Conservation (phyloP, 2,888 invertebrate genomes). For the Leucoma salicis region DNA sequence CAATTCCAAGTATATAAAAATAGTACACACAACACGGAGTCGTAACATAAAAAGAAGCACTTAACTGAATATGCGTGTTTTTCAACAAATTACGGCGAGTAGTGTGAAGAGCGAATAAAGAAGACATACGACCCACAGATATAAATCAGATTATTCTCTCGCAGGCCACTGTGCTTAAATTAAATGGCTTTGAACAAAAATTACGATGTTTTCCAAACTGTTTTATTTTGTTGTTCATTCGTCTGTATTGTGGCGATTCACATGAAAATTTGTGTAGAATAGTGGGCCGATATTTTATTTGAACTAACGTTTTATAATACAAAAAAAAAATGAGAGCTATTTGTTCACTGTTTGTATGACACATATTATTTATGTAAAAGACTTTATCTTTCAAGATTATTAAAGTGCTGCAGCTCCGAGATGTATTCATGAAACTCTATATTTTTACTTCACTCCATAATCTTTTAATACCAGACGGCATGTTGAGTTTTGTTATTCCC, state of each 20-base stretch:
- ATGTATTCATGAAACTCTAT: slow-evolving; percentile 1
- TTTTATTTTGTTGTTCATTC: slow-evolving; percentile 42
- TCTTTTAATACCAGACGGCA: slow-evolving; percentile 5
- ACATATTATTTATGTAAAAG: slow-evolving; percentile 2
- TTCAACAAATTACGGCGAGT: slow-evolving; percentile 55
- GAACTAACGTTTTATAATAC: not conserved
- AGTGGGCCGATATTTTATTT: not conserved
- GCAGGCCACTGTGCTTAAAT: slow-evolving; percentile 54
- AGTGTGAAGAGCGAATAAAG: slow-evolving; percentile 50
- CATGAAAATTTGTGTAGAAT: not conserved
- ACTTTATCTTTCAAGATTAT: slow-evolving; percentile 1
- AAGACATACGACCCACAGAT: slow-evolving; percentile 55
- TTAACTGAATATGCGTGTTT: slow-evolving; percentile 53
- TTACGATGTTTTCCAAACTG: slow-evolving; percentile 58
- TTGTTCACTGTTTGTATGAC: not conserved
- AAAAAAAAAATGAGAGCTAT: not conserved
- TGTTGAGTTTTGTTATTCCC: slow-evolving; percentile 18
- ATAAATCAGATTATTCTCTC: slow-evolving; percentile 68
- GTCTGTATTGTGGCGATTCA: slow-evolving; percentile 19
- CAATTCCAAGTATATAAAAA: not conserved
- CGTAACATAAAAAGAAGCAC: slow-evolving; percentile 43
- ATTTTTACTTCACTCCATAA: not conserved
- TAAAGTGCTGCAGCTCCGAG: not conserved
- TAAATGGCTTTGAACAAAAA: slow-evolving; percentile 62
- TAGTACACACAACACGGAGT: slow-evolving; percentile 22